A percentile compares a stretch with the other conserved stretches of the same genome.
Conservation (phyloP, 2,797 vertebrate genomes). For the Sphenodon punctatus region DNA sequence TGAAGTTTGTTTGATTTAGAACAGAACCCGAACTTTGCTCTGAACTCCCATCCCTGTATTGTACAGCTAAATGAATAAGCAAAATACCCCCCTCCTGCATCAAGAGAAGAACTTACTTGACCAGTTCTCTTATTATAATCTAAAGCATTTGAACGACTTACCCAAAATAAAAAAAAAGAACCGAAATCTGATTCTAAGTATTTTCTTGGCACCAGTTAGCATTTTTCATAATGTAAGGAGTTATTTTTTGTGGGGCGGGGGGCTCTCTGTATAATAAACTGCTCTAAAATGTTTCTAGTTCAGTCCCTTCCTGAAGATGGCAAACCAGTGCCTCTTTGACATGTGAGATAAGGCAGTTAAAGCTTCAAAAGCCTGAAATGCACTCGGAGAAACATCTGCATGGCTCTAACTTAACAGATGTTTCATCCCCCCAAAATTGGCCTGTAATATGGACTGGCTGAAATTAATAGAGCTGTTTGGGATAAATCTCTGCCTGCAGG, state of each 20-base stretch:
- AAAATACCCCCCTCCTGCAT: no score
- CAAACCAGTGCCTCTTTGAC: background rate
- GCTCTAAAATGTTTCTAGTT: background rate
- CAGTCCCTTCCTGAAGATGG: background rate
- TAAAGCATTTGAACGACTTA: background rate
- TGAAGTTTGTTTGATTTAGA: no score
- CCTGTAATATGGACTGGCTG: background rate
- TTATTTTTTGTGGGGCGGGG: no score
- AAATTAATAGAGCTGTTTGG: background rate
- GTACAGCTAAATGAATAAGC: no score
- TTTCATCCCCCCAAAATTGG: background rate
- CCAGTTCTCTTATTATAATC: background rate
- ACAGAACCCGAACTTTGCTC: no score
- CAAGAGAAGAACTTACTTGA: background rate
- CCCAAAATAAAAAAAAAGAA: background rate
- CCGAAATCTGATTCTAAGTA: background rate
- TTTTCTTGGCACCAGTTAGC: no score
- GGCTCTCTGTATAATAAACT: background rate
- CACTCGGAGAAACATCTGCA: background rate
- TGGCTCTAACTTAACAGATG: slow-evolving; percentile 21
- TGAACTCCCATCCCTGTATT: no score
- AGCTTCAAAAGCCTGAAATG: background rate
- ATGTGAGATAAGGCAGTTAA: background rate
- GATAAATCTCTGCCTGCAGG: slow-evolving; percentile 28
- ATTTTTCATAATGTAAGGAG: background rate